Evolutionary conservation across 37 sponge, comb jelly and placozoan genomes (phyloP), one percentile per base, ranked within the genome.

Genomic region (Hormiphora californensis): DNA sequence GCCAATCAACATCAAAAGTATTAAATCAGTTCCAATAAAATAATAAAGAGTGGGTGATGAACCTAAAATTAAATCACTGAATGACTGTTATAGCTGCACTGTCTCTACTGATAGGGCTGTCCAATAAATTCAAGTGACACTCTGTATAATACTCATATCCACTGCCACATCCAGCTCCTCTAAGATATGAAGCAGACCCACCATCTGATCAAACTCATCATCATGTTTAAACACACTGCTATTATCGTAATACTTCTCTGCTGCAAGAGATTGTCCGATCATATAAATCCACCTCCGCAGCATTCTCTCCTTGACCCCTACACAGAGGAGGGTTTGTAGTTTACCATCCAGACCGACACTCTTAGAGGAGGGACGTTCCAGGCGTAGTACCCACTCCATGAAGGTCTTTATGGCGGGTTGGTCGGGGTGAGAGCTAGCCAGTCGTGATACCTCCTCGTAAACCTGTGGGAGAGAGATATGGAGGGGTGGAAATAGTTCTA

Each of bases 171-270:
- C 25, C 27, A 73, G 21, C 19, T 73, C 81, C 46, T 73, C 81
- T 33, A 73, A 39, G 21, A 73, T 73, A 22, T 73, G 40, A 3
- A 73, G 44, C 0, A 73, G 81, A 0, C 81, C 81, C 81, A 73
- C 43, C 9, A 73, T 33, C 27, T 73, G 46, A 40, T 41, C 81
- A 1, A 73, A 73, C 46, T 43, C 19, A 28, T 43, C 40, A 36
- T 73, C 81, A n/a, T 73, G 81, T n/a, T 40, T 73, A 28, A 73
- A 73, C 23, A 73, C 19, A 30, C 81, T 36, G 46, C 46, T 41
- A 25, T 27, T n/a, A 40, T 94, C 92, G 87, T 94, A 94, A 61
- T 87, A 55, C 12, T 63, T 7, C 32, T 59, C 21, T n/a, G 87
- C 34, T 19, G 85, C 63, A 0, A 92, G 88, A 28, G 54, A 67